Evolutionary conservation across 2,113 vertebrate genomes (phyloP).

Genomic region (Myotis davidii): DNA sequence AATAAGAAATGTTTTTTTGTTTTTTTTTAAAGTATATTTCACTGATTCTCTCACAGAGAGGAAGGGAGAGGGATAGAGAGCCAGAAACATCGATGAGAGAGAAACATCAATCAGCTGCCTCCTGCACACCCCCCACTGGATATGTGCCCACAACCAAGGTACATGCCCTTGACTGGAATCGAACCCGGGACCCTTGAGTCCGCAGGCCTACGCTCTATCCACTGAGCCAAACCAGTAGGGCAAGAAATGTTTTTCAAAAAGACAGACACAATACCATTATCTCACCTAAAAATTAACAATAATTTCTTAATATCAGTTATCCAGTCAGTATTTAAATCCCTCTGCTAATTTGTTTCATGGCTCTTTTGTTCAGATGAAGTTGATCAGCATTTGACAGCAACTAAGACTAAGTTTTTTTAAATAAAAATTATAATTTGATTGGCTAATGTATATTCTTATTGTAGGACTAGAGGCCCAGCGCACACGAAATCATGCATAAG

Average conservation of each 20-base stretch:
- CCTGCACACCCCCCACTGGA: too few relatives aligned
- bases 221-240: too few relatives aligned
- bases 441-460: not conserved
- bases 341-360: not conserved
- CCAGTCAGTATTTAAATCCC: not conserved
- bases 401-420: not conserved
- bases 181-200: too few relatives aligned
- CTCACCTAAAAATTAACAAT: conserved; percentile 16
- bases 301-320: conserved; percentile 14
- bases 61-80: too few relatives aligned
- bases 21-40: not conserved
- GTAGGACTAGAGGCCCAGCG: not conserved
- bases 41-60: too few relatives aligned
- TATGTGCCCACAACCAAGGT: too few relatives aligned
- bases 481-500: too few relatives aligned
- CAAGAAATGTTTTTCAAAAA: not conserved
- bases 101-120: too few relatives aligned
- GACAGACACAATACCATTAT: not conserved
- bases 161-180: too few relatives aligned
- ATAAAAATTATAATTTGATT: conserved; percentile 12
- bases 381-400: not conserved
- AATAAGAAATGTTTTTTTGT: too few relatives aligned
- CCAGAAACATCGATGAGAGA: too few relatives aligned
- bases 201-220: too few relatives aligned
- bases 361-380: not conserved